A percentile compares a stretch with the other conserved stretches of the same genome.
phyloP scores from a whole-genome alignment of 2,888 invertebrate genomes.

The Epinotia nisella region DNA sequence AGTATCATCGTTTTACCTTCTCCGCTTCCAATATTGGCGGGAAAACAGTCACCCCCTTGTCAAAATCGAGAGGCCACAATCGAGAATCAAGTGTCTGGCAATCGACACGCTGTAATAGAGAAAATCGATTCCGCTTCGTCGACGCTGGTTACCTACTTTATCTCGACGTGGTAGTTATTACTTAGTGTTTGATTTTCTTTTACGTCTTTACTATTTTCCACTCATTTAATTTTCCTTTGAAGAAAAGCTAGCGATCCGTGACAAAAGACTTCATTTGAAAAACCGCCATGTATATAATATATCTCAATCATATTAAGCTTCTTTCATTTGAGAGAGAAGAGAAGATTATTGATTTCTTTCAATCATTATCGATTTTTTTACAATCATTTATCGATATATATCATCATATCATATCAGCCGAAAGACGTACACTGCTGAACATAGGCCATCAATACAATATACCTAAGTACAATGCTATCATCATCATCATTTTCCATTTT shows the following conservation, averaged over 20 bases:
- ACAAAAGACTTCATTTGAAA: neutral
- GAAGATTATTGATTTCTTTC: neutral
- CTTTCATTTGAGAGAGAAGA: no score
- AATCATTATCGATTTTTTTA: neutral
- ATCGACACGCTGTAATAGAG: slow-evolving; percentile 40
- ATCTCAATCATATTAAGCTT: no score
- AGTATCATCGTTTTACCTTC: slow-evolving; percentile 15
- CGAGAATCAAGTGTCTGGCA: slow-evolving; percentile 41
- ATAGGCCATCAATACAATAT: no score
- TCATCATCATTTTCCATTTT: no score
- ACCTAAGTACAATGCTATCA: no score
- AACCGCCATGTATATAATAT: no score
- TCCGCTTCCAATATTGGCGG: slow-evolving; percentile 14
- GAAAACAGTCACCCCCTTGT: slow-evolving; percentile 38
- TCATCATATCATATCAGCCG: no score
- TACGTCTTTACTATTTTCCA: neutral
- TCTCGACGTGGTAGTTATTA: slow-evolving; percentile 25
- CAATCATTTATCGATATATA: neutral
- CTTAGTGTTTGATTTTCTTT: slow-evolving; percentile 24
- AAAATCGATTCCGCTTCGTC: slow-evolving; percentile 40
- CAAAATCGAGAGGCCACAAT: slow-evolving; percentile 40
- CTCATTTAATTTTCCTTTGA: neutral
- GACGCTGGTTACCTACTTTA: slow-evolving; percentile 33
- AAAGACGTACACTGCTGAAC: no score
- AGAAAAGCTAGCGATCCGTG: neutral